Conservation (phyloP, 1,140 invertebrate species). For the Leptinotarsa texana region DNA sequence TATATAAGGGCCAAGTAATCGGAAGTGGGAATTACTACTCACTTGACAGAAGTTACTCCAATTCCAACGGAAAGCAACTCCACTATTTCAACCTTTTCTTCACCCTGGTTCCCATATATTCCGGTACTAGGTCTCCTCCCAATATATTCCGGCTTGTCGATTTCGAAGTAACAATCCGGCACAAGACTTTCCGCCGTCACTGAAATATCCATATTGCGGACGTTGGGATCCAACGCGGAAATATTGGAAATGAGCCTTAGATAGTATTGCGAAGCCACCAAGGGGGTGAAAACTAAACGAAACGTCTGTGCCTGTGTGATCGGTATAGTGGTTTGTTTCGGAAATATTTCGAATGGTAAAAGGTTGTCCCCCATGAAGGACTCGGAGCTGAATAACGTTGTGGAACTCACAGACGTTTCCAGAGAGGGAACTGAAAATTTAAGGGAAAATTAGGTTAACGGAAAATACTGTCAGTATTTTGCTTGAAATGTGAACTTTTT, state of each 20-base stretch:
- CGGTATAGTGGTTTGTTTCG: slow-evolving; percentile 26
- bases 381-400: not conserved
- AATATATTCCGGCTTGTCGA: slow-evolving; percentile 45
- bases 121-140: slow-evolving; percentile 35
- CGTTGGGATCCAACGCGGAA: slow-evolving; percentile 32
- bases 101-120: not conserved
- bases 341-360: slow-evolving; percentile 37
- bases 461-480: too few species aligned
- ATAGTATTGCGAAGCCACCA: slow-evolving; percentile 34
- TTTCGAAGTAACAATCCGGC: slow-evolving; percentile 58
- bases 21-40: not conserved
- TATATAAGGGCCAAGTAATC: too few species aligned
- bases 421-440: not conserved
- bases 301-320: slow-evolving; percentile 31
- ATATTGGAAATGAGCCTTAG: slow-evolving; percentile 31
- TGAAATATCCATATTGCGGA: slow-evolving; percentile 31
- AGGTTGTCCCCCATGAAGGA: not conserved
- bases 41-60: slow-evolving; percentile 38
- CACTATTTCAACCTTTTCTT: not conserved
- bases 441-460: not conserved
- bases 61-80: slow-evolving; percentile 49
- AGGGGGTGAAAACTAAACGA: slow-evolving; percentile 41
- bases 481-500: too few species aligned
- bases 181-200: slow-evolving; percentile 50
- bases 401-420: not conserved